Evolutionary conservation across 2,797 vertebrate genomes (phyloP).

Genomic region (Cossypha dichroa): DNA sequence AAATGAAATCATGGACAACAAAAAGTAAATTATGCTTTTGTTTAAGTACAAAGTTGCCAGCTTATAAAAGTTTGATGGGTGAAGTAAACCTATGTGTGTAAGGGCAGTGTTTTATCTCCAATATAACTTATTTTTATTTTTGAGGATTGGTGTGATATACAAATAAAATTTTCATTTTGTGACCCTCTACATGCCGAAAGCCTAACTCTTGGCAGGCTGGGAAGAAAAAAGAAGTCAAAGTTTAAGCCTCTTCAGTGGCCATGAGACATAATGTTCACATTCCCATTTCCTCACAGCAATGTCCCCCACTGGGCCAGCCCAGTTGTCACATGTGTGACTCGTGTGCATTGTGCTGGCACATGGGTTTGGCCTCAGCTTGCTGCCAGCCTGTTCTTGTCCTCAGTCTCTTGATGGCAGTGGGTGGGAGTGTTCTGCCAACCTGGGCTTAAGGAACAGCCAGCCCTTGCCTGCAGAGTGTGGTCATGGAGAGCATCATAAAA

Average conservation of each 20-base stretch:
- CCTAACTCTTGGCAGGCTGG: not conserved
- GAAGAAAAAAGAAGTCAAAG: not conserved
- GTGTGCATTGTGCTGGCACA: not conserved
- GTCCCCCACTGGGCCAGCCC: fast-evolving
- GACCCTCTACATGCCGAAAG: not conserved
- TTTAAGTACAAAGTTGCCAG: not conserved
- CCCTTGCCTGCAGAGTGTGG: fast-evolving
- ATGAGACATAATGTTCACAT: not conserved
- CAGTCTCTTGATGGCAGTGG: not conserved
- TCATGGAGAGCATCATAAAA: not conserved
- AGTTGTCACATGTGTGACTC: not conserved
- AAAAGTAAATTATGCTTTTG: not conserved
- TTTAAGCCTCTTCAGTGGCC: not conserved
- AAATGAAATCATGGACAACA: not conserved
- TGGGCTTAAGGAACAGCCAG: not conserved
- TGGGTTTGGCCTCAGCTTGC: not conserved
- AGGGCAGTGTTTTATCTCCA: not conserved
- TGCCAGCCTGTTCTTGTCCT: not conserved
- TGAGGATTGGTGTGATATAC: not conserved
- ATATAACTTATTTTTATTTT: not conserved
- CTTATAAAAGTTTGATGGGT: not conserved
- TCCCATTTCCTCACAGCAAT: not conserved
- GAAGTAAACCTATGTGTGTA: not conserved
- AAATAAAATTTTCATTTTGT: not conserved
- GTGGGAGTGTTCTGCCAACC: not conserved